These are phyloP conservation scores for Priapulus caudatus DNA, from an alignment of 2,888 invertebrate species.

Conservation along the genomic window DNA sequence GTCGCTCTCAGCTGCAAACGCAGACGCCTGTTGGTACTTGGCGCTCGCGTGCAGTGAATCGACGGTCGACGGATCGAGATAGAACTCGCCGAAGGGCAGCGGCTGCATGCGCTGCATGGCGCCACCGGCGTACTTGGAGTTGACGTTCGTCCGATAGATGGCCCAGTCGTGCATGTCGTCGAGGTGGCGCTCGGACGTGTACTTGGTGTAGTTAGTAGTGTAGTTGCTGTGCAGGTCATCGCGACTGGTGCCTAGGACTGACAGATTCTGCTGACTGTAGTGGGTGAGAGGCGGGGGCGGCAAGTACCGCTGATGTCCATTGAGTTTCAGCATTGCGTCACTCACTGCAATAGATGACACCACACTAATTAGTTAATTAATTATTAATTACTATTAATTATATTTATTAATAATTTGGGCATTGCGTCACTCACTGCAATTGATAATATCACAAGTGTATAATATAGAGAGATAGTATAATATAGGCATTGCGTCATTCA, in stretches of 20 bases:
- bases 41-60: neutral
- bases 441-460: no score
- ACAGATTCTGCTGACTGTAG: neutral
- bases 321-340: neutral
- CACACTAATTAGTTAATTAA: no score
- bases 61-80: neutral
- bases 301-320: neutral
- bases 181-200: neutral
- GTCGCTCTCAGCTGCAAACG: neutral
- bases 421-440: no score
- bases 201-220: no score
- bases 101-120: neutral
- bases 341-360: no score
- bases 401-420: no score
- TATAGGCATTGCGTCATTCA: no score
- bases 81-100: neutral
- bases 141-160: neutral
- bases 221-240: neutral
- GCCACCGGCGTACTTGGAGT: neutral
- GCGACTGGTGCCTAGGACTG: no score
- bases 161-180: constrained; percentile 3
- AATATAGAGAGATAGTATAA: no score
- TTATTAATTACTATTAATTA: no score
- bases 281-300: neutral
- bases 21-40: no score